Evolutionary conservation across 1,140 invertebrate genomes (phyloP).

Genomic region (Antheraea mylitta): DNA sequence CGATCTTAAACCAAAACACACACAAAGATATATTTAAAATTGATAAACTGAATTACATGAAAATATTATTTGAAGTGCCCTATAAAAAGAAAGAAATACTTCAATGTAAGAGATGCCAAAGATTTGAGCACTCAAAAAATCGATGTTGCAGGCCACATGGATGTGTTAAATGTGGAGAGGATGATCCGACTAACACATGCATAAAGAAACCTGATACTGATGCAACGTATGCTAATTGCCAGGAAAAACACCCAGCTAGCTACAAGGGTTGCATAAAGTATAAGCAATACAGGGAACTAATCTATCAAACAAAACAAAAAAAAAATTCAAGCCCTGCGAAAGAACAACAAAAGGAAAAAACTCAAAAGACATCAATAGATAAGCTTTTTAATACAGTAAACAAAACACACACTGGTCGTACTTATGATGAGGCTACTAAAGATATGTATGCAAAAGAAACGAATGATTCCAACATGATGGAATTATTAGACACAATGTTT

Average conservation of each 20-base stretch:
- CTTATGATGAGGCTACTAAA: no score
- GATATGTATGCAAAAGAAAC: no score
- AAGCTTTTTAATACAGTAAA: no score
- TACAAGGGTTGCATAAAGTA: conserved; percentile 27
- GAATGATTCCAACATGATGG: background rate
- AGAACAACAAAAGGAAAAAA: background rate
- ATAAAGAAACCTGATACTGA: conserved; percentile 23
- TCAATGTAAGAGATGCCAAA: conserved; percentile 34
- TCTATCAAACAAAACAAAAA: conserved; percentile 8
- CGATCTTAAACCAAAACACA: conserved; percentile 32
- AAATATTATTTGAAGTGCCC: conserved; percentile 40
- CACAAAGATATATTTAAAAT: conserved; percentile 40
- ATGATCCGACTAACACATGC: conserved; percentile 21
- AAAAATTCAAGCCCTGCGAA: background rate
- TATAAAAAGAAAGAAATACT: conserved; percentile 34
- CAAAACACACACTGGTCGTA: no score
- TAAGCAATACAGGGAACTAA: conserved; percentile 23
- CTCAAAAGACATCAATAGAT: no score
- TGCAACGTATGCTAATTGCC: conserved; percentile 22
- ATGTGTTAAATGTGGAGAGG: conserved; percentile 36
- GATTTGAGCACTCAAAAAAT: conserved; percentile 36
- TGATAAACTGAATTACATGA: conserved; percentile 27
- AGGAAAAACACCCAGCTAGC: conserved; percentile 26
- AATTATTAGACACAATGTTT: background rate
- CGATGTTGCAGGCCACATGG: conserved; percentile 30